Evolutionary conservation across 2,113 vertebrate species (phyloP), one percentile per base, ranked within the genome.

Genomic region (Caranx ignobilis): DNA sequence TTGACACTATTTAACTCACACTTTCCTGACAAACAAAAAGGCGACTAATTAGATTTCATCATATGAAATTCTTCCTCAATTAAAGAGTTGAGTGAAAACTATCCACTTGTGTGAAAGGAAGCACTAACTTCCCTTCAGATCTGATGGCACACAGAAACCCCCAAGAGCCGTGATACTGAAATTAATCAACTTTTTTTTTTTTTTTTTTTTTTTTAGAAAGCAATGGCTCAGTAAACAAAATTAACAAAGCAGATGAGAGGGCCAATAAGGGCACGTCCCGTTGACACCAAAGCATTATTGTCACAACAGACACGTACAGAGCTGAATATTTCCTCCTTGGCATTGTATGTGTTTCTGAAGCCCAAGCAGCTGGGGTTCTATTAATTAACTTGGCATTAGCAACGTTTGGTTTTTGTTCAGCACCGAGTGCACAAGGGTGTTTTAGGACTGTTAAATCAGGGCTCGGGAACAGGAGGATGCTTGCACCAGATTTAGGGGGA

Each of bases 301-400:
- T 90, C 79, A 89, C 82, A 85, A 82, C 81, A 86, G 78, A 92
- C 75, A 84, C 54, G 50, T 77, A 70, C 79, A 48, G 31, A 74
- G 65, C 59, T 50, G 21, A 82, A 88, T 83, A 85, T 89, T 91
- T 85, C 72, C 75, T 87, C 72, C 71, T 80, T 91, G 87, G 87
- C 76, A 43, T 71, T 76, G 80, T 34, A 43, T 68, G 76, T 61
- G 56, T 71, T 83, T 89, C 85, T 68, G 76, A 91, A 80, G 83
- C 64, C 78, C 66, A 73, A 92, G 89, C 93, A 95, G 90, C 91
- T 94, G 89, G 88, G 90, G 72, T 87, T 89, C 82, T 90, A 91
- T 93, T 94, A 94, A 94, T 94, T 94, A 94, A 93, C 86, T 95
- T 93, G 94, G 94, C 93, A 94, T 94, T 94, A 91, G 86, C 81